A percentile compares a stretch with the other conserved stretches of the same genome.
Evolutionary conservation across 2,888 invertebrate species (phyloP).

Genomic region (Pyrrhia umbra): DNA sequence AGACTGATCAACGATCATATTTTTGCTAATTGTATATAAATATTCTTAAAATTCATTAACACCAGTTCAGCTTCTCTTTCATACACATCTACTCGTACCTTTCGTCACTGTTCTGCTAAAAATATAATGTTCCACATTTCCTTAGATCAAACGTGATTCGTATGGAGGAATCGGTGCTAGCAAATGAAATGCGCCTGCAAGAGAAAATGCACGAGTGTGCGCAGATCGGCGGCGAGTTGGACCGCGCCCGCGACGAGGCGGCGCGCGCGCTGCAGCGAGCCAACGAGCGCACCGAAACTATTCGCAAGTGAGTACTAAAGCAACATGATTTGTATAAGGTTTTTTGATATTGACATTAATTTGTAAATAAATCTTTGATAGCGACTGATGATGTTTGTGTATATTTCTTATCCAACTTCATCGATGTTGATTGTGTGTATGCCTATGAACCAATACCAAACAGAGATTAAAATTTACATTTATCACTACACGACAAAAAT

Average conservation of each 20-base stretch:
- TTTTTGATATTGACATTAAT: too few species aligned
- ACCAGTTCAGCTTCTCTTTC: too few species aligned
- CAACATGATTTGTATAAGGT: background rate
- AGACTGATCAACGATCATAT: too few species aligned
- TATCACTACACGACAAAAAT: too few species aligned
- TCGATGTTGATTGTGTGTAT: too few species aligned
- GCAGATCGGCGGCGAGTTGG: conserved; percentile 91
- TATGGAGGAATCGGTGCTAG: conserved; percentile 90
- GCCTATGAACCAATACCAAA: too few species aligned
- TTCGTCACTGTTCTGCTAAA: background rate
- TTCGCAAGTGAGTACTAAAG: conserved; percentile 85
- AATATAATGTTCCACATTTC: background rate
- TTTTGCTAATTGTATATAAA: too few species aligned
- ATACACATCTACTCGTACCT: background rate
- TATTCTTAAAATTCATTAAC: too few species aligned
- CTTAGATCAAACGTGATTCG: conserved; percentile 85
- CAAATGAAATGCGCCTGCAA: conserved; percentile 91
- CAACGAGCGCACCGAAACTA: conserved; percentile 92
- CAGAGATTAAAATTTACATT: too few species aligned
- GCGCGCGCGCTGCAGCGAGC: conserved; percentile 92
- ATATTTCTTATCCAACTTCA: too few species aligned
- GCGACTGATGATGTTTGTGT: too few species aligned
- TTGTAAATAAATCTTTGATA: too few species aligned
- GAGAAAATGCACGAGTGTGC: conserved; percentile 93
- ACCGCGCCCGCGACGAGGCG: conserved; percentile 92